Base-by-base conservation (phyloP, 2,888 invertebrate genomes). In the Hypsopygia costalis region DNA sequence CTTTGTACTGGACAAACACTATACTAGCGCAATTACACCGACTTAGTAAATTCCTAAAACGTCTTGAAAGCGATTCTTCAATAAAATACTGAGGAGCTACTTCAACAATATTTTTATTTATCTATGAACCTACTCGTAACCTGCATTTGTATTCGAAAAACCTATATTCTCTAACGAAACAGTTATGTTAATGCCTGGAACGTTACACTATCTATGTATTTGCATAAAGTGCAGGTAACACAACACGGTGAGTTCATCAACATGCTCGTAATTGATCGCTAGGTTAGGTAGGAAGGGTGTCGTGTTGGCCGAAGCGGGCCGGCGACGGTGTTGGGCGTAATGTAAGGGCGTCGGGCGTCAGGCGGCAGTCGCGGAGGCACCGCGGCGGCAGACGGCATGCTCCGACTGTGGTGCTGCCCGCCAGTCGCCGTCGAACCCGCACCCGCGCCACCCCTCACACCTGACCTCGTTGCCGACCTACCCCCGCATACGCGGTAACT, bases 401-500 rank as follows among this genome's bases (percentile, higher is more conserved):
- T 77, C 79, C 59, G 81, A 52, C 57, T 68, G 53, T 77, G 81
- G 58, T 78, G 77, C 63, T 71, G 76, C 51, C 64, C 68, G 55
- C 63, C 62, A 51, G 62, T 54, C 61, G 48, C 55, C 44, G 58
- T 67, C 51, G 54, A 68, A 36, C 65, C 67, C 56, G 47, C 65
- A 20, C 49, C 55, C 48, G 48, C 65, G 34, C 51, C 56, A 32
- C 52, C 64, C 44, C 71, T 70, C 51, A 59, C 71, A 32, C 81
- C 74, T 61, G 85, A 85, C 74, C 76, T 85, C 62, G 86, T 83
- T 55, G 82, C 79, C 53, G 81, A 81, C 68, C 70, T 83, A 45
- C 85, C 86, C 45, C 55, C 69, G 40, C 79, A 74, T 67, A 72
- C 82, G 59, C 77, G 86, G 86, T 85, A 86, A 71, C 52, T 50